These are phyloP conservation scores for Magallana ariakensis DNA, from an alignment of 1,140 invertebrate species.

Conservation along the genomic window DNA sequence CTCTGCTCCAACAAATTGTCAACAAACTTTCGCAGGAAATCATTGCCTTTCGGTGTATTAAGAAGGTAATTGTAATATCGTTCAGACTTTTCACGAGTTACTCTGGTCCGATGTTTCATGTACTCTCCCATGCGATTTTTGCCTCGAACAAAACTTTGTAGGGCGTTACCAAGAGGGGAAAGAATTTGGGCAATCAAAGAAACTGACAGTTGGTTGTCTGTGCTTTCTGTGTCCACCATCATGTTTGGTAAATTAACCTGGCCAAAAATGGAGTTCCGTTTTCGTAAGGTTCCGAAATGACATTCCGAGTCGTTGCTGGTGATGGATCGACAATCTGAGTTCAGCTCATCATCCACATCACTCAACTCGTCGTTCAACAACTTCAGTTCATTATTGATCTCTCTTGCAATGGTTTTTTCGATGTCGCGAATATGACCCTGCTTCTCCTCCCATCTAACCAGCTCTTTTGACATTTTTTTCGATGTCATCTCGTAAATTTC, in stretches of 20 bases:
- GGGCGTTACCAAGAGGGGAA: slow-evolving; percentile 4
- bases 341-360: slow-evolving; percentile 39
- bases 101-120: neutral
- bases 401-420: neutral
- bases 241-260: neutral
- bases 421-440: slow-evolving; percentile 33
- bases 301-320: neutral
- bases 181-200: neutral
- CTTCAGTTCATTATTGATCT: slow-evolving; percentile 37
- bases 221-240: neutral
- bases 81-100: slow-evolving; percentile 41
- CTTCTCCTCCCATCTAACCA: slow-evolving; percentile 53
- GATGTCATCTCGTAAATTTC: slow-evolving; percentile 39
- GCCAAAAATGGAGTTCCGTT: neutral
- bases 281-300: neutral
- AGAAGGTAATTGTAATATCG: slow-evolving; percentile 49
- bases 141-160: neutral
- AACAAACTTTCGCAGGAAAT: slow-evolving; percentile 52
- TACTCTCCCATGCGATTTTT: neutral
- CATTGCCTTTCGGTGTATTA: slow-evolving; percentile 18
- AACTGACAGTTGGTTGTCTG: neutral
- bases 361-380: slow-evolving; percentile 27
- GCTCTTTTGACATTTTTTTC: slow-evolving; percentile 38
- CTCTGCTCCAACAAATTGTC: slow-evolving; percentile 48
- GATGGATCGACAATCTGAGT: neutral